These are phyloP conservation scores for Eulemur rubriventer DNA, from an alignment of 2,797 vertebrate genomes.

Conservation along the genomic window DNA sequence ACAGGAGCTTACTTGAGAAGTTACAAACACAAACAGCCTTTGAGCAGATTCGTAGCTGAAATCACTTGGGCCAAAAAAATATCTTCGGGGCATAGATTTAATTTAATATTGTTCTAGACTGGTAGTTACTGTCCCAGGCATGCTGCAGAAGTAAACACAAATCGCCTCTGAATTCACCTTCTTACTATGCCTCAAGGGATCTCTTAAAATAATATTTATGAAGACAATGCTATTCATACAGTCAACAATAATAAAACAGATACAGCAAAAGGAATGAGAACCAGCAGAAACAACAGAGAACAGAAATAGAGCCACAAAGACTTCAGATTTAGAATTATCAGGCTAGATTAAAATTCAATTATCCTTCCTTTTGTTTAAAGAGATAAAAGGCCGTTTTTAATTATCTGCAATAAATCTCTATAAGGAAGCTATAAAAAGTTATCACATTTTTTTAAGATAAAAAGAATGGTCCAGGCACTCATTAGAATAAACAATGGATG, in stretches of 20 bases:
- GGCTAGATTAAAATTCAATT: not conserved
- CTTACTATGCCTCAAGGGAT: not conserved
- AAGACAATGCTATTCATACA: not conserved
- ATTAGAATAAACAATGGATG: not conserved
- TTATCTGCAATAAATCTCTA: not conserved
- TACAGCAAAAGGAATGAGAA: not conserved
- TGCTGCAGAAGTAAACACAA: not conserved
- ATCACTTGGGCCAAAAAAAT: not conserved
- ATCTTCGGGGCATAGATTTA: not conserved
- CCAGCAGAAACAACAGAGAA: not conserved
- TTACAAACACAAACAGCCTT: not conserved
- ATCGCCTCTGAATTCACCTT: not conserved
- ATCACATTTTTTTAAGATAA: not conserved
- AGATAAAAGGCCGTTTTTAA: not conserved
- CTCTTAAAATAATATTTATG: not conserved
- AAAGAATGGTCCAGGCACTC: not conserved
- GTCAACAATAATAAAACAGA: not conserved
- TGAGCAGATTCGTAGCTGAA: conserved; percentile 4
- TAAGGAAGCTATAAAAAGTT: not conserved
- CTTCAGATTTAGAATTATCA: not conserved
- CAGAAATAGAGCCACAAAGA: not conserved
- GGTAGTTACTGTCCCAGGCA: not conserved
- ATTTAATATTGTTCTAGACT: not conserved
- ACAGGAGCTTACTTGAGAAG: not conserved
- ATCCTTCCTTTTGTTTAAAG: not conserved